phyloP scores from a whole-genome alignment of 1,140 invertebrate species.

The Musca domestica region DNA sequence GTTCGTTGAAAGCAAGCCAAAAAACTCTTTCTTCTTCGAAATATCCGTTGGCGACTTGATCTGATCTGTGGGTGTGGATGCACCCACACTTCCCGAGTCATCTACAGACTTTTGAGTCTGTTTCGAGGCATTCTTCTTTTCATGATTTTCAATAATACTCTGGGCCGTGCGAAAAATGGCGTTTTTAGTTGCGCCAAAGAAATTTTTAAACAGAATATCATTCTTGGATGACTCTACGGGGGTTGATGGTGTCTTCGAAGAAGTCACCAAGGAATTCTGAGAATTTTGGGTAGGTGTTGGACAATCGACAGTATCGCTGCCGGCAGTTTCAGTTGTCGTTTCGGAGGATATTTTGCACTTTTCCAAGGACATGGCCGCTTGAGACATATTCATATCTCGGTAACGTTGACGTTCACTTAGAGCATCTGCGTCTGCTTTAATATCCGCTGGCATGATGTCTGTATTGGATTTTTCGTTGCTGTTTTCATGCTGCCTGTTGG shows the following conservation, averaged over 20 bases:
- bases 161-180: conserved; percentile 54
- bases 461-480: conserved; percentile 11
- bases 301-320: conserved; percentile 26
- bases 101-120: conserved; percentile 46
- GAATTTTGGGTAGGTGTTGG: conserved; percentile 31
- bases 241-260: conserved; percentile 25
- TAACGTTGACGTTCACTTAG: conserved; percentile 39
- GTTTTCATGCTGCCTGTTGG: conserved; percentile 25
- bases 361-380: conserved; percentile 42
- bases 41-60: conserved; percentile 50
- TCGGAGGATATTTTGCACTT: neutral
- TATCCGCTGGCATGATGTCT: neutral
- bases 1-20: conserved; percentile 45
- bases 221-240: conserved; percentile 40
- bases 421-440: conserved; percentile 2
- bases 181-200: conserved; percentile 53
- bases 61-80: conserved; percentile 31
- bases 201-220: conserved; percentile 51
- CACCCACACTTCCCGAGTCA: neutral
- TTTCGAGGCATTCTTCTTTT: conserved; percentile 52
- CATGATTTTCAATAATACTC: conserved; percentile 53
- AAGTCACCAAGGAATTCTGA: neutral
- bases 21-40: conserved; percentile 52
- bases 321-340: conserved; percentile 17
- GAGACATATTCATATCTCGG: conserved; percentile 52